phyloP scores from a whole-genome alignment of 2,888 invertebrate genomes.

The Bombylius major region DNA sequence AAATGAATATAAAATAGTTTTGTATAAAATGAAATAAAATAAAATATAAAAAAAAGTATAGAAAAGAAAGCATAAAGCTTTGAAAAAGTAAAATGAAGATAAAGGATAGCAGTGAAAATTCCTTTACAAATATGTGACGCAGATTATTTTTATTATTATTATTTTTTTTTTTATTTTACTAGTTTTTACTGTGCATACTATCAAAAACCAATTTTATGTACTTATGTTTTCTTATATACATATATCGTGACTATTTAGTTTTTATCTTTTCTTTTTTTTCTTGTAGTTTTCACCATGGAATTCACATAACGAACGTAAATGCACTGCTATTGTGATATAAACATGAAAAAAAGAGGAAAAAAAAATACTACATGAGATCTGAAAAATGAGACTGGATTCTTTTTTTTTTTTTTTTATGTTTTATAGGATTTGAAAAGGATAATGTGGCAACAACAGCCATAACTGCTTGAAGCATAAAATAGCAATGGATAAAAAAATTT shows the following conservation, averaged over 20 bases:
- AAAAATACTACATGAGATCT: too few relatives aligned
- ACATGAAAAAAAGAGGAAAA: too few relatives aligned
- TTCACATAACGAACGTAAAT: too few relatives aligned
- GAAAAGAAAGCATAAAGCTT: not conserved
- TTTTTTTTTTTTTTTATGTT: constrained; percentile 2
- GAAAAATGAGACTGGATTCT: not conserved
- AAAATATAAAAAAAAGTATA: not conserved
- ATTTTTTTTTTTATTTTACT: not conserved
- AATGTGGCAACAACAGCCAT: constrained; percentile 12
- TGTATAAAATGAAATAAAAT: not conserved
- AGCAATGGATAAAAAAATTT: too few relatives aligned
- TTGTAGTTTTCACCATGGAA: too few relatives aligned
- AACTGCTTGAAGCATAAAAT: constrained; percentile 3
- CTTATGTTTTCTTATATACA: too few relatives aligned
- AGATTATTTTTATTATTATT: constrained; percentile 3
- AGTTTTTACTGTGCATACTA: not conserved
- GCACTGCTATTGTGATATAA: too few relatives aligned
- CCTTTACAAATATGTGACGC: constrained; percentile 2
- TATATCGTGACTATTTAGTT: too few relatives aligned
- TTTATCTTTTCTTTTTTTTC: too few relatives aligned
- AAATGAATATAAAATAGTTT: too few relatives aligned
- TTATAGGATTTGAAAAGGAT: constrained; percentile 10
- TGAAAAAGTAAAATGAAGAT: constrained; percentile 1
- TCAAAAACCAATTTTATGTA: not conserved
- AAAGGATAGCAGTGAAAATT: constrained; percentile 1